Conservation (phyloP, 1,140 invertebrate species). For the Physella acuta region DNA sequence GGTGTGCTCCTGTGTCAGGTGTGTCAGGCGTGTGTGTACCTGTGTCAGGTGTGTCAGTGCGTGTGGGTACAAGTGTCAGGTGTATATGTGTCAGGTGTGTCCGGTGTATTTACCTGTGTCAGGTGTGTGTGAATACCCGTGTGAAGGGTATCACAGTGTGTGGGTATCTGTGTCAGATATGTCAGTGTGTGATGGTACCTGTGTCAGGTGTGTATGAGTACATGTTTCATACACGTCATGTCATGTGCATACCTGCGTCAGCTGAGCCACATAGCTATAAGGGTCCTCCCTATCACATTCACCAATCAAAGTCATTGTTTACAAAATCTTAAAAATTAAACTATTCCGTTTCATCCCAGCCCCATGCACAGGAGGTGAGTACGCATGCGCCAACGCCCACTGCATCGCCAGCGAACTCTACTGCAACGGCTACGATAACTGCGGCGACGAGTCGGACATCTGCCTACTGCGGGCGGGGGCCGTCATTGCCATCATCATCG, state of each 20-base stretch:
- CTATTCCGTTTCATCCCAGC: too few relatives aligned
- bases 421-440: slow-evolving; percentile 37
- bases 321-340: too few relatives aligned
- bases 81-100: neutral
- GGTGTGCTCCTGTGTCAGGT: neutral
- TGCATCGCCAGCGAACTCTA: slow-evolving; percentile 30
- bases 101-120: neutral
- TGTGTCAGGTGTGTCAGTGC: neutral
- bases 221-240: too few relatives aligned
- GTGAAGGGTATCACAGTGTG: too few relatives aligned
- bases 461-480: slow-evolving; percentile 23
- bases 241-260: too few relatives aligned
- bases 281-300: too few relatives aligned
- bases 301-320: too few relatives aligned
- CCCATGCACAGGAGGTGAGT: slow-evolving; percentile 27
- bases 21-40: neutral
- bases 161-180: too few relatives aligned
- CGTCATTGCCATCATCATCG: slow-evolving; percentile 27
- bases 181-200: too few relatives aligned
- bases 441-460: slow-evolving; percentile 34
- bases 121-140: too few relatives aligned
- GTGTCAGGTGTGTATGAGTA: too few relatives aligned
- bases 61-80: neutral
- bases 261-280: too few relatives aligned
- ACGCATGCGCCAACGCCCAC: slow-evolving; percentile 30